Evolutionary conservation across 2,797 vertebrate genomes (phyloP).

Genomic region (Onychomys leucogaster): DNA sequence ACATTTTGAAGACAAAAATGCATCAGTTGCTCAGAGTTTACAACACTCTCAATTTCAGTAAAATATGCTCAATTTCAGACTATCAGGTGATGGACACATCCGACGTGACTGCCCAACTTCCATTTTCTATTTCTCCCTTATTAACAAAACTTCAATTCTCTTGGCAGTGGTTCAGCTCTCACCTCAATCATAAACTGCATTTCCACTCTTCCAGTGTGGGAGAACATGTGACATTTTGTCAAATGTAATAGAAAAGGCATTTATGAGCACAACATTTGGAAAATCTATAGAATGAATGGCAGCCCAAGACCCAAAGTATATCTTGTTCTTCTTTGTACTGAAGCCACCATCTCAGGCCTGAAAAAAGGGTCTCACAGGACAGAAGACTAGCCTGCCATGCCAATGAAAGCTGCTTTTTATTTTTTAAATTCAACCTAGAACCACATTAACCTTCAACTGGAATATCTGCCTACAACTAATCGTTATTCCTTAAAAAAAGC

Average conservation of each 20-base stretch:
- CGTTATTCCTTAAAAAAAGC: not conserved
- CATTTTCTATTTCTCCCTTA: not conserved
- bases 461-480: not conserved
- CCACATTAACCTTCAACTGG: not conserved
- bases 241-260: not conserved
- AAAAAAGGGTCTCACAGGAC: not conserved
- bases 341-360: not conserved
- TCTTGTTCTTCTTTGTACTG: not conserved
- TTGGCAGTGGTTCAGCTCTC: not conserved
- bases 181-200: not conserved
- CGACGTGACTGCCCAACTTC: not conserved
- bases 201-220: not conserved
- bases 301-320: not conserved
- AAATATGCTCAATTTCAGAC: not conserved
- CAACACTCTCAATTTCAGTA: not conserved
- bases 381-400: not conserved
- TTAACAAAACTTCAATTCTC: not conserved
- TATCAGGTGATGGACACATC: not conserved
- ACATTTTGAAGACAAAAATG: constrained; percentile 9
- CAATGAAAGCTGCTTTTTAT: not conserved
- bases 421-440: not conserved
- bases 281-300: not conserved
- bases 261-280: not conserved
- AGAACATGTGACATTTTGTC: not conserved
- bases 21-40: not conserved